phyloP scores from a whole-genome alignment of 1,140 invertebrate genomes.

The Rhagoletis zephyria region DNA sequence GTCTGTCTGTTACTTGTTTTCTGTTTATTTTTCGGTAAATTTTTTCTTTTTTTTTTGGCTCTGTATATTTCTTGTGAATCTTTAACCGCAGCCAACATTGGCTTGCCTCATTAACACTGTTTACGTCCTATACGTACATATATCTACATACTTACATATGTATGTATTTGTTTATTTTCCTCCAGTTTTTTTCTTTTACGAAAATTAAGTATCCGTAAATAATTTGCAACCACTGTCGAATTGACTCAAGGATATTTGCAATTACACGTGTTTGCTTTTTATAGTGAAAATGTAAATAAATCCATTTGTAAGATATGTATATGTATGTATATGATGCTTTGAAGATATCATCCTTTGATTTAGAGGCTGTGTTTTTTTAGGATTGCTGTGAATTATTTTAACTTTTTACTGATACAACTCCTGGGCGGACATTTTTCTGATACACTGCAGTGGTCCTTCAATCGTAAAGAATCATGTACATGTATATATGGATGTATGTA shows the following conservation, averaged over 20 bases:
- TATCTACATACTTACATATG: not conserved
- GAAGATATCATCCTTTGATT: too few relatives aligned
- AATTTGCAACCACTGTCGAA: not conserved
- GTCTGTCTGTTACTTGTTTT: not conserved
- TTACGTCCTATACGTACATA: not conserved
- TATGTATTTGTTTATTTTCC: not conserved
- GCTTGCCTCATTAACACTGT: constrained; percentile 34
- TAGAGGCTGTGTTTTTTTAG: too few relatives aligned
- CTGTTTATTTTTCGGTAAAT: not conserved
- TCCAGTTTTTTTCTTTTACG: not conserved
- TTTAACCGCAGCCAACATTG: not conserved
- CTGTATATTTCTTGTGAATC: not conserved
- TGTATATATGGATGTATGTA: too few relatives aligned
- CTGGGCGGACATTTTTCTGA: too few relatives aligned
- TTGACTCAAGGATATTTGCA: not conserved
- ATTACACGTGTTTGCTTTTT: not conserved
- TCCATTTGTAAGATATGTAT: too few relatives aligned
- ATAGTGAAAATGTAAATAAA: too few relatives aligned
- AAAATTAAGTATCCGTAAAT: too few relatives aligned
- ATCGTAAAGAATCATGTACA: too few relatives aligned
- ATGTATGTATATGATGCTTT: too few relatives aligned
- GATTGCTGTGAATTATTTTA: too few relatives aligned
- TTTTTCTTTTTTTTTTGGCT: not conserved
- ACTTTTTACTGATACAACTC: too few relatives aligned
- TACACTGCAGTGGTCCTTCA: too few relatives aligned